Evolutionary conservation across 2,888 invertebrate genomes (phyloP).

Genomic region (Gryllus longicercus): DNA sequence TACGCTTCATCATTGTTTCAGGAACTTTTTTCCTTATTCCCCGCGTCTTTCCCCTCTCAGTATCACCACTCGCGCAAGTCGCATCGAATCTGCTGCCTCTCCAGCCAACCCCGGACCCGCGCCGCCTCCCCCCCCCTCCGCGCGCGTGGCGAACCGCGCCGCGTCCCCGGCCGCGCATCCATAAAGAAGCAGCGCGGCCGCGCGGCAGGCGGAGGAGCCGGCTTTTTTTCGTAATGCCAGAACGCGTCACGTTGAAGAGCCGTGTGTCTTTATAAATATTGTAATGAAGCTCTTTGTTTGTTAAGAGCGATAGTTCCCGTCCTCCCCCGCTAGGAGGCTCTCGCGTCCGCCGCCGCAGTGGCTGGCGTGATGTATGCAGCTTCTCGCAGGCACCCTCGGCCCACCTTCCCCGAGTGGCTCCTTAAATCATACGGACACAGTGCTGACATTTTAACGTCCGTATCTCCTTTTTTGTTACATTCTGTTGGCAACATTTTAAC

Average conservation of each 20-base stretch:
- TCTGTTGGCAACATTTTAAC: background rate
- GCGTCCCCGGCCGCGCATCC: too few relatives aligned
- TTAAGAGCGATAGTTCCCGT: background rate
- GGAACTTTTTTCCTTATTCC: too few relatives aligned
- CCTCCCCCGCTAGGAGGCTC: background rate
- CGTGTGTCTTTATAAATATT: background rate
- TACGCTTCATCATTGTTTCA: too few relatives aligned
- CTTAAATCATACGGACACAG: slow-evolving; percentile 6
- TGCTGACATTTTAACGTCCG: slow-evolving; percentile 7
- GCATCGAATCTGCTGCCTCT: too few relatives aligned
- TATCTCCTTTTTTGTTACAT: slow-evolving; percentile 1
- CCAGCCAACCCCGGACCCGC: too few relatives aligned
- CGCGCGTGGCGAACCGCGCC: too few relatives aligned
- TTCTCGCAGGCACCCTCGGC: background rate
- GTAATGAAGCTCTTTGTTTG: background rate
- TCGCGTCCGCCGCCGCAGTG: background rate
- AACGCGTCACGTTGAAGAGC: background rate
- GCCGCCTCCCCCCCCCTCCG: too few relatives aligned
- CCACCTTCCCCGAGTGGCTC: background rate
- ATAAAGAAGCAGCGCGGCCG: too few relatives aligned
- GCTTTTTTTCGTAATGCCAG: background rate
- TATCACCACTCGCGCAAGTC: too few relatives aligned
- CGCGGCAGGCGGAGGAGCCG: background rate
- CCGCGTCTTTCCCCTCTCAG: too few relatives aligned
- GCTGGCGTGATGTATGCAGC: background rate